phyloP scores from a whole-genome alignment of 2,797 vertebrate genomes.

The Notoglanidium macrostoma region DNA sequence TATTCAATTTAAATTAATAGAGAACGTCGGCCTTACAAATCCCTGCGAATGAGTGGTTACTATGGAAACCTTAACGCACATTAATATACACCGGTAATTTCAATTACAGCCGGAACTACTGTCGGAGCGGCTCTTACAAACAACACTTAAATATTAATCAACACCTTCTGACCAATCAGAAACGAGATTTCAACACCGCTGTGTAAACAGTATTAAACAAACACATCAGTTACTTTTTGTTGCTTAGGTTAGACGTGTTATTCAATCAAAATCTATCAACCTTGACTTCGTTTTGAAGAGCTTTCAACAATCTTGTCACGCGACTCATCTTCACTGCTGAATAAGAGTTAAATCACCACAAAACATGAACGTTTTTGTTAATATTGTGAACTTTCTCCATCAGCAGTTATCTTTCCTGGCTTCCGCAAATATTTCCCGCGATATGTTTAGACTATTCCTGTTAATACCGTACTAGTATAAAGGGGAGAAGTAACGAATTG shows the following conservation, averaged over 20 bases:
- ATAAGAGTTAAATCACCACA: not conserved
- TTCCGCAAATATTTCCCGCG: conserved; percentile 28
- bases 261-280: not conserved
- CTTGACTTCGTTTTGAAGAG: conserved; percentile 36
- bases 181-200: not conserved
- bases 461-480: not conserved
- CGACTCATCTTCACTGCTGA: conserved; percentile 38
- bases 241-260: not conserved
- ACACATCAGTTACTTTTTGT: not conserved
- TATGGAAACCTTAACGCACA: not conserved
- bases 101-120: not conserved
- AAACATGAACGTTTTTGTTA: not conserved
- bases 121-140: not conserved
- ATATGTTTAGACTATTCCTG: conserved; percentile 1
- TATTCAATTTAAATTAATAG: no score
- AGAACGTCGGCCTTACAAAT: not conserved
- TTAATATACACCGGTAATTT: not conserved
- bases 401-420: not conserved
- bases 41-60: not conserved
- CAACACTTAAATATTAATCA: not conserved
- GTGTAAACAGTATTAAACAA: not conserved
- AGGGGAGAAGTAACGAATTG: not conserved
- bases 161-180: not conserved
- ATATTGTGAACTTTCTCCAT: not conserved
- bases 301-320: conserved; percentile 35